Evolutionary conservation across 1,140 invertebrate species (phyloP).

Genomic region (Penaeus japonicus): DNA sequence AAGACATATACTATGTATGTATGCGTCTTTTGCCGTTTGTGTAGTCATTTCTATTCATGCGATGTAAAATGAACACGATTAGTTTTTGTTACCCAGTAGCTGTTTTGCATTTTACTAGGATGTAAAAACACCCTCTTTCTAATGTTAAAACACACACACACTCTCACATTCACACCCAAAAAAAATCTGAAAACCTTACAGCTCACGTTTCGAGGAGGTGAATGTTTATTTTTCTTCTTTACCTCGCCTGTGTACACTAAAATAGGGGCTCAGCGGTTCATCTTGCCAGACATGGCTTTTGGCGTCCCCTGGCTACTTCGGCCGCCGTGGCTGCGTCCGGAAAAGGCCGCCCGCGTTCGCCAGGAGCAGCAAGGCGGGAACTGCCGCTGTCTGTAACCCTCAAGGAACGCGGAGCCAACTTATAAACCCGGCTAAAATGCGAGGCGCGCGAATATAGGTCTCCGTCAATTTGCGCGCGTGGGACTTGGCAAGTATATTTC

Average conservation of each 20-base stretch:
- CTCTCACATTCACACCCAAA: neutral
- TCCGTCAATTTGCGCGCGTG: conserved; percentile 22
- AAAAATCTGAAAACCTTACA: conserved; percentile 31
- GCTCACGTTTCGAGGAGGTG: conserved; percentile 42
- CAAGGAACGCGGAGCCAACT: neutral
- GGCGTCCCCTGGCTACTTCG: neutral
- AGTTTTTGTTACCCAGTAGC: neutral
- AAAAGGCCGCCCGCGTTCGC: neutral
- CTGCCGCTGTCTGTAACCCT: neutral
- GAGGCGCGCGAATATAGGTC: conserved; percentile 22
- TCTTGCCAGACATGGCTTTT: neutral
- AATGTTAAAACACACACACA: neutral
- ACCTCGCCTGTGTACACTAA: conserved; percentile 39
- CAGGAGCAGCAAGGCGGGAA: neutral
- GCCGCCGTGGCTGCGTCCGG: neutral
- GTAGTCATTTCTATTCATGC: conserved; percentile 16
- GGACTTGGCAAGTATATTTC: conserved; percentile 52
- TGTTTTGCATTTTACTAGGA: conserved; percentile 13
- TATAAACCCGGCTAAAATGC: conserved; percentile 30
- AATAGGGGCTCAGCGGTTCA: conserved; percentile 32
- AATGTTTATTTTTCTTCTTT: conserved; percentile 49
- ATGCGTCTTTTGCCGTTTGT: neutral
- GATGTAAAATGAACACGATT: neutral
- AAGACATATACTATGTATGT: conserved; percentile 12
- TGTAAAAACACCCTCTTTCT: conserved; percentile 4